A percentile compares a stretch with the other conserved stretches of the same genome.
Conservation (phyloP, 2,888 invertebrate genomes). For the Lacanobia wlatinum region DNA sequence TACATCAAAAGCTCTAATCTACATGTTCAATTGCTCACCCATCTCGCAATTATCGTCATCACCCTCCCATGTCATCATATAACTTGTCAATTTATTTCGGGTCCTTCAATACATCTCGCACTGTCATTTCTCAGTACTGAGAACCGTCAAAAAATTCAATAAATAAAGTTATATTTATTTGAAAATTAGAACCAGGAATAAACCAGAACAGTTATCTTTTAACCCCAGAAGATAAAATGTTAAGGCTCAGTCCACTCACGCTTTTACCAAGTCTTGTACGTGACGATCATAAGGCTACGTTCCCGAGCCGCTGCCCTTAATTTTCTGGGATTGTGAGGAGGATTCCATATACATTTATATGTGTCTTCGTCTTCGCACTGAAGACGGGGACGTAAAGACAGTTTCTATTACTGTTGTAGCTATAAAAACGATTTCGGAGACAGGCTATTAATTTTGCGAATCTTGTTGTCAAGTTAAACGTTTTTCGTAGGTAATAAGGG, state of each 20-base stretch:
- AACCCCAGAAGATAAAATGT: constrained; percentile 9
- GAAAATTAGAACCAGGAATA: neutral
- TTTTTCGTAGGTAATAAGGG: neutral
- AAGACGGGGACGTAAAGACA: neutral
- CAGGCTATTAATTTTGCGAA: constrained; percentile 8
- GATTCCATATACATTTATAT: constrained; percentile 1
- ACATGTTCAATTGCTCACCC: too few species aligned
- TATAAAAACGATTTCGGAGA: constrained; percentile 13
- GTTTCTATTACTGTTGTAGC: constrained; percentile 12
- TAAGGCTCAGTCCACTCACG: constrained; percentile 19
- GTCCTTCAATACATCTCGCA: too few species aligned
- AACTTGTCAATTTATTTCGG: neutral
- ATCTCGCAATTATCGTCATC: neutral
- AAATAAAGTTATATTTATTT: neutral
- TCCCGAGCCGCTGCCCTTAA: constrained; percentile 28
- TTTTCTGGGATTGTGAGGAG: constrained; percentile 28
- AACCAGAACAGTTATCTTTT: neutral
- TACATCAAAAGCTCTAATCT: neutral
- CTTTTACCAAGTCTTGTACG: constrained; percentile 29
- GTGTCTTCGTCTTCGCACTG: neutral
- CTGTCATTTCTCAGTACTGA: too few species aligned
- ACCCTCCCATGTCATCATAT: neutral
- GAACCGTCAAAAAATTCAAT: neutral
- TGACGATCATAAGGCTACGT: constrained; percentile 32
- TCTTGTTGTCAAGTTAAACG: neutral